Evolutionary conservation across 2,113 vertebrate species (phyloP), one percentile per base, ranked within the genome.

Genomic region (Cynoglossus semilaevis): DNA sequence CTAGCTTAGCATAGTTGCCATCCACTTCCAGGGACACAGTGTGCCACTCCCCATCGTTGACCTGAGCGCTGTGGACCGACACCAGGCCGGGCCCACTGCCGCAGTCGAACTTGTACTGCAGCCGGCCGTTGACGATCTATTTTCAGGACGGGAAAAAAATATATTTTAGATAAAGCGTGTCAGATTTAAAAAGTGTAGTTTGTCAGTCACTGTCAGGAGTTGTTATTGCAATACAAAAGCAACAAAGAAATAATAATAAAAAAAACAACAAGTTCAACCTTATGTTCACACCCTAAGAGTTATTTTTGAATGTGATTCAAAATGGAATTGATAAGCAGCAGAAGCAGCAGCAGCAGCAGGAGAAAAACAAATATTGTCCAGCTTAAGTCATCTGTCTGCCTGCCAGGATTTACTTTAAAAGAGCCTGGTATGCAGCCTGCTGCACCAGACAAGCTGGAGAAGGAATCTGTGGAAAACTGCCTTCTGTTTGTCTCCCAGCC

Each of bases 31-130:
- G 91, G 0, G 93, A 92, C 19, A 98, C 79, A 0, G 91, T 86
- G 71, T 99, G 97, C 97, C 96, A 98, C 67, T 94, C 93, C 14
- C 97, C 97, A 12, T 99, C 96, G 0, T 92, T 98, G 16, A 99
- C 91, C 67, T 94, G 94, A 42, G 93, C 95, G 77, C 95, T 97
- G 70, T 96, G 95, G 51, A 99, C 94, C 0, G 95, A 97, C 48
- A 99, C 97, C 1, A 97, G 91, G 13, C 97, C 96, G 0, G 94
- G 94, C 2, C 96, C 96, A 1, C 97, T 98, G 74, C 96, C 97
- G 46, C 97, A 99, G 88, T 99, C 96, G 37, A 99, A 99, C 76
- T 95, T 96, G 83, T 98, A 98, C 22, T 99, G 97, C 19, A 98
- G 88, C 5, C 92, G 94, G 19, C 97, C 96, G 3, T 96, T 93